Conservation (phyloP, 2,797 vertebrate genomes). For the Eidolon dupreanum region DNA sequence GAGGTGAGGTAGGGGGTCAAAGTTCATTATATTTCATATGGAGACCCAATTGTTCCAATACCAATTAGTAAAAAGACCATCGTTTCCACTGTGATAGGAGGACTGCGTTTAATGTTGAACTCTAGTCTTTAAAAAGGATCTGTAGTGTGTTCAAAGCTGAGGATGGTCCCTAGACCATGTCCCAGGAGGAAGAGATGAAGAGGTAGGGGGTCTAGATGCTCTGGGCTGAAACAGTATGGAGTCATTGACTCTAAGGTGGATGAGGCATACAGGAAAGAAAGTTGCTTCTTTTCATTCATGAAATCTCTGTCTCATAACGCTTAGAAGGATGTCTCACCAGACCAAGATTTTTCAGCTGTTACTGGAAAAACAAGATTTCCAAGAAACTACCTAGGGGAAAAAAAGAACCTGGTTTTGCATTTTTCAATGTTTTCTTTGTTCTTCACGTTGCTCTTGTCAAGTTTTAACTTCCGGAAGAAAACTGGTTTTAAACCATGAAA, state of each 20-base stretch:
- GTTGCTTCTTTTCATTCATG: background rate
- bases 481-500: background rate
- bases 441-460: background rate
- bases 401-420: background rate
- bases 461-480: background rate
- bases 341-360: constrained; percentile 5
- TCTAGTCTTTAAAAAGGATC: background rate
- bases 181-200: background rate
- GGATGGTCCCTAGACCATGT: background rate
- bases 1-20: background rate
- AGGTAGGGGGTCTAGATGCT: background rate
- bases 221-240: background rate
- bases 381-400: constrained; percentile 45
- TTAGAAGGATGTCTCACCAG: background rate
- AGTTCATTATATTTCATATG: background rate
- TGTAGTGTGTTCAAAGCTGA: background rate
- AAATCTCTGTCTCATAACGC: background rate
- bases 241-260: background rate
- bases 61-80: background rate
- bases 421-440: constrained; percentile 8
- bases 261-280: background rate
- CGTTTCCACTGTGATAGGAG: background rate
- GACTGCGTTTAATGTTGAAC: background rate
- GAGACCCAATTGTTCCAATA: background rate
- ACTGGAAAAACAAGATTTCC: constrained; percentile 58